Base-by-base conservation (phyloP, 1,140 invertebrate genomes). In the Drosophila orena region DNA sequence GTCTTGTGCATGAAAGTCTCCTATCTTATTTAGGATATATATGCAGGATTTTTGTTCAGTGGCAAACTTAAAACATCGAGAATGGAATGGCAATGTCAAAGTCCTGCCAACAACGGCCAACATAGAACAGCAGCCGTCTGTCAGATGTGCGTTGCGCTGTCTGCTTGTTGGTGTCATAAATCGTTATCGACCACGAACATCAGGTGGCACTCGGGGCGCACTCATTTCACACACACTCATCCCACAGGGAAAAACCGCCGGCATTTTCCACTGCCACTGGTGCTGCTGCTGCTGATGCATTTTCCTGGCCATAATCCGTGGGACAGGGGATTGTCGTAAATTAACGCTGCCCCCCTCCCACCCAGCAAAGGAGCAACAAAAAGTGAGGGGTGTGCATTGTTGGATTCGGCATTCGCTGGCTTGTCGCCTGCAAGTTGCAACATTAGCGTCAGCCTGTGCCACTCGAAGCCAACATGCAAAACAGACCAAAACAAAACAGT, bases 161-260 rank as follows among this genome's bases (percentile, higher is more conserved):
- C 43, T 68, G 64, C 43, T 74, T 81, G 59, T 49, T 76, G 83
- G 83, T 90, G 83, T 88, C 88, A 91, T 91, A 91, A 91, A 91
- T 91, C 84, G 89, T 91, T 91, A 91, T 91, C 89, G 89, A 83
- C 84, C 84, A 83, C 89, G 77, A 89, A 84, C 89, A 91, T 91
- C 89, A 91, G 89, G 89, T 91, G 89, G 78, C 76, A 89, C 81
- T 79, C 76, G 72, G 72, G 74, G 75, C 75, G 81, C 77, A 75
- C 76, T 79, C 78, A 71, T 80, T 75, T 72, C 66, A 62, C 65
- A 59, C 30, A 59, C 30, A 55, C 34, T n/a, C n/a, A n/a, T n/a
- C n/a, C n/a, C n/a, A 57, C 47, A 22, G 62, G 57, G 27, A 38
- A 56, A 68, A 62, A 37, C 46, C 40, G 17, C 54, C 24, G 49